phyloP scores from a whole-genome alignment of 2,113 vertebrate species.

The Prolemur simus region DNA sequence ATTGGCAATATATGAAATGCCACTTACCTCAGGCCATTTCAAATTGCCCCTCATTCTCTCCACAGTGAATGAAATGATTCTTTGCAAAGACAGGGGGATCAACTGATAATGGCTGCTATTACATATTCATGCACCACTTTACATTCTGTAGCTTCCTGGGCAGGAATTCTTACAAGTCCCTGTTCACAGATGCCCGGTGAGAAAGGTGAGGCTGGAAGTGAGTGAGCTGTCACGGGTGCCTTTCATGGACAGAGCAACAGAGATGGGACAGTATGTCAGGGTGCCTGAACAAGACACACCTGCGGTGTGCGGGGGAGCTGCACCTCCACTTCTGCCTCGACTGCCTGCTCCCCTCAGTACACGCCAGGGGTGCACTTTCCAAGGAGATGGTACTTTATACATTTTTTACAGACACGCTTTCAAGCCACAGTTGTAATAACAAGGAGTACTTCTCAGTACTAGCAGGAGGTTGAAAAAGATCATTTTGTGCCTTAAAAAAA shows the following conservation, averaged over 20 bases:
- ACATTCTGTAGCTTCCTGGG: constrained; percentile 44
- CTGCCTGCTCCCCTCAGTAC: background rate
- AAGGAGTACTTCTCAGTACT: background rate
- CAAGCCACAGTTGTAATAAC: background rate
- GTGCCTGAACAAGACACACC: background rate
- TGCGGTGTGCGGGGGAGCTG: rapidly evolving
- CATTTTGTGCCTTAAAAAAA: background rate
- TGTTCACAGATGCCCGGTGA: constrained; percentile 19
- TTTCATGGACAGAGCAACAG: background rate
- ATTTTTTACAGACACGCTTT: background rate
- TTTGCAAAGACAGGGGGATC: constrained; percentile 65
- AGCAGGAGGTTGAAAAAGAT: background rate
- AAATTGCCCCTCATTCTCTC: constrained; percentile 68
- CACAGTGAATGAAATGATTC: constrained; percentile 64
- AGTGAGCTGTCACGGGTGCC: background rate
- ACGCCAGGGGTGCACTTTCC: background rate
- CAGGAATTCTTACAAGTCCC: constrained; percentile 45
- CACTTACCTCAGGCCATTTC: constrained; percentile 72
- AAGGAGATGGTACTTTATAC: background rate
- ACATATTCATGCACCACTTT: constrained; percentile 72
- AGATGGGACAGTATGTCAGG: rapidly evolving
- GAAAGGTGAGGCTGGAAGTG: background rate
- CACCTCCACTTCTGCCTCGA: background rate
- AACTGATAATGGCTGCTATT: constrained; percentile 62
- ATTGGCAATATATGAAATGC: constrained; percentile 69